Evolutionary conservation across 2,888 invertebrate genomes (phyloP), one percentile per base, ranked within the genome.

Genomic region (Andrena haemorrhoa): DNA sequence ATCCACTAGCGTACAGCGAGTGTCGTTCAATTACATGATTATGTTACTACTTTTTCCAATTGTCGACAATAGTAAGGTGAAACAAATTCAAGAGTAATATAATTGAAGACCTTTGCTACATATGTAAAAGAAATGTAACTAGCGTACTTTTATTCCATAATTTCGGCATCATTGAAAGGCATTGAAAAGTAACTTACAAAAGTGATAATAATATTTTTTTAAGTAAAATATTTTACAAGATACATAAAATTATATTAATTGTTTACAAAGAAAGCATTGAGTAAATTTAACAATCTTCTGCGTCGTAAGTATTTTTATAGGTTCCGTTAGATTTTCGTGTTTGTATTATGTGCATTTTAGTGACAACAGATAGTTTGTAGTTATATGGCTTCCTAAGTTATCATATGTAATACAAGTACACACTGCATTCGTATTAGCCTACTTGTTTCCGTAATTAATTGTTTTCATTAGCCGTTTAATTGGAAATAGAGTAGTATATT

Each of bases 51-150:
- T 33, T 53, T 20, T 53, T 63, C 16, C 26, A 26, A 35, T 26
- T 64, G 35, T 73, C 64, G 49, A 10, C 12, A 35, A n/a, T 51
- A 23, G 6, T 16, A 58, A 58, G 26, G 20, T 58, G 58, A 6
- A 6, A 58, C 12, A 29, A 29, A 58, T 12, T 26, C 2, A 5
- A 5, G 20, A 26, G 58, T 58, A 29, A 29, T 58, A 12, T 58
- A 58, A 58, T 2, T 29, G 29, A 29, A 58, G 12, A 41, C 12
- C 41, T 58, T 58, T 58, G 29, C 16, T 16, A 58, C 26, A 12
- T 29, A 58, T 16, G 6, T 29, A 29, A 29, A 16, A 26, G 58
- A 29, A 58, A 16, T 12, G 26, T 58, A 58, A 58, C 16, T 10
- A 29, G 26, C 58, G 26, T 29, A 58, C 16, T 5, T 58, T 16